A percentile compares a stretch with the other conserved stretches of the same genome.
phyloP scores from a whole-genome alignment of 2,888 invertebrate genomes.

The Drosophila merina region DNA sequence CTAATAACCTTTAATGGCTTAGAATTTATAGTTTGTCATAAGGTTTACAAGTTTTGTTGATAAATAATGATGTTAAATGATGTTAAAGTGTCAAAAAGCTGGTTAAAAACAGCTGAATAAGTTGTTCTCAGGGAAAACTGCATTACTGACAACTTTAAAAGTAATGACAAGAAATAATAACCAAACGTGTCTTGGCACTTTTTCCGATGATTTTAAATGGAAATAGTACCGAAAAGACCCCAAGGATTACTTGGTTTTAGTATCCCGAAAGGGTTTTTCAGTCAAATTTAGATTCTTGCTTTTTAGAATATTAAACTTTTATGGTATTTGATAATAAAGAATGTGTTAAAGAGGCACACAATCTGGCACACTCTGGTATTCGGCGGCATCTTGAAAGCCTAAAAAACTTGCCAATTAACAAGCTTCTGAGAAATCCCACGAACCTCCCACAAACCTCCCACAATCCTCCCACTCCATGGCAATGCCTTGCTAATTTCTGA shows the following conservation, averaged over 20 bases:
- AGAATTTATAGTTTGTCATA: constrained; percentile 6
- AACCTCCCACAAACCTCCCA: constrained; percentile 42
- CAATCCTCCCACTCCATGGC: constrained; percentile 40
- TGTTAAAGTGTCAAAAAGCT: constrained; percentile 40
- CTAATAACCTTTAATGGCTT: constrained; percentile 10
- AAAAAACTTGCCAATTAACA: constrained; percentile 51
- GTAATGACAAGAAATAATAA: constrained; percentile 3
- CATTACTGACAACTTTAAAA: constrained; percentile 7
- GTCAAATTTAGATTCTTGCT: not conserved
- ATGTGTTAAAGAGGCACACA: too few species aligned
- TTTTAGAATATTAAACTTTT: not conserved
- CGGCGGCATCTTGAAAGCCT: constrained; percentile 13
- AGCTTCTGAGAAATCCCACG: constrained; percentile 10
- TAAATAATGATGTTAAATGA: not conserved
- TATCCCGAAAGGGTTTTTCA: too few species aligned
- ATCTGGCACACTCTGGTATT: not conserved
- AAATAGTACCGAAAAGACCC: too few species aligned
- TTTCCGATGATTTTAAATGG: too few species aligned
- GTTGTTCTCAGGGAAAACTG: constrained; percentile 31
- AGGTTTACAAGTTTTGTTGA: constrained; percentile 13
- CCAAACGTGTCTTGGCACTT: too few species aligned
- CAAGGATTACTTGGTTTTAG: not conserved
- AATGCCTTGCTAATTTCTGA: constrained; percentile 53
- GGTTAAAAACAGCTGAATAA: not conserved
- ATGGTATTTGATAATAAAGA: too few species aligned